Percentiles rank a stretch among this genome's conserved stretches.
phyloP scores from a whole-genome alignment of 2,113 vertebrate species.

The Isurus oxyrinchus region DNA sequence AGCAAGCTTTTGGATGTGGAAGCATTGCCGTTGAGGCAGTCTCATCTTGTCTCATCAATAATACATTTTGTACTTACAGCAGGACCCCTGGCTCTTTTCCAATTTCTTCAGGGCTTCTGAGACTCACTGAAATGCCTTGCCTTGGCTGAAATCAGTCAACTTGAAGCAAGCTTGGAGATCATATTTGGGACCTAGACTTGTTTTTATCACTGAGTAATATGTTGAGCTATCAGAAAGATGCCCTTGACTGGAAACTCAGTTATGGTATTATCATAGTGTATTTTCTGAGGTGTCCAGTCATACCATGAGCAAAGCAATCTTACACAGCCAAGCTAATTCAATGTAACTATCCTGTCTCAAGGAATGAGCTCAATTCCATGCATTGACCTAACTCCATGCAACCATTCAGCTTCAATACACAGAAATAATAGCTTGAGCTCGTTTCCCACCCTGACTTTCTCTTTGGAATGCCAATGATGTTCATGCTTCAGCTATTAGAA shows the following conservation, averaged over 20 bases:
- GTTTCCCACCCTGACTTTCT: neutral
- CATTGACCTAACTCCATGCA: neutral
- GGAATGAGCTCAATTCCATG: neutral
- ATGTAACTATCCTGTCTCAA: neutral
- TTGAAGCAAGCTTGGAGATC: neutral
- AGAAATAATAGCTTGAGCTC: neutral
- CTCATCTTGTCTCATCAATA: neutral
- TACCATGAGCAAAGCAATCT: neutral
- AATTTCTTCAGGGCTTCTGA: neutral
- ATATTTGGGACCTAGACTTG: neutral
- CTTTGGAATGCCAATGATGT: neutral
- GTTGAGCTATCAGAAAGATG: neutral
- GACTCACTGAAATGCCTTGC: neutral
- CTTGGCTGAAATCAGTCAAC: neutral
- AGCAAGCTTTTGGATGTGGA: neutral
- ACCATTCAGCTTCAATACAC: neutral
- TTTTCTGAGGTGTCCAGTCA: neutral
- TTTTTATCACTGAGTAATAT: neutral
- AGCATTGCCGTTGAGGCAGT: neutral
- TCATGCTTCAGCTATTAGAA: neutral
- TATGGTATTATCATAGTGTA: neutral
- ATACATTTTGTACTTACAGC: no score
- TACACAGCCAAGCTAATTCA: neutral
- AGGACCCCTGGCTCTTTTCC: no score
- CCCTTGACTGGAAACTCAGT: neutral